A percentile compares a stretch with the other conserved stretches of the same genome.
phyloP scores from a whole-genome alignment of 2,888 invertebrate genomes.

The Rhagonycha fulva region DNA sequence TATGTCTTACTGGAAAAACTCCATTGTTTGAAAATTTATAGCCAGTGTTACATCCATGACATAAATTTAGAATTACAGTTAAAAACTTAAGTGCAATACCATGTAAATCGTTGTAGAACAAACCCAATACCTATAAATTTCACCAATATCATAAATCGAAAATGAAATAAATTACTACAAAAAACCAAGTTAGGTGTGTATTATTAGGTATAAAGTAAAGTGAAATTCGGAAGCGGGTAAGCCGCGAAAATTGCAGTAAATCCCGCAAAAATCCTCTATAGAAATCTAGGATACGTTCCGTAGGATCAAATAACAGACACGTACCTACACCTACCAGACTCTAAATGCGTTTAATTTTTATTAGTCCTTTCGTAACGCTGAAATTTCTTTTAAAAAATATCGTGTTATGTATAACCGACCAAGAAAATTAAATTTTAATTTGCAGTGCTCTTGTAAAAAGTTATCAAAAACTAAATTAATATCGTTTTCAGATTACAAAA shows the following conservation, averaged over 20 bases:
- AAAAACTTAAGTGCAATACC: not conserved
- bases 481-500: not conserved
- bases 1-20: not conserved
- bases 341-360: conserved; percentile 19
- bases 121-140: not conserved
- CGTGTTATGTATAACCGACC: not conserved
- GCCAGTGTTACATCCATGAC: not conserved
- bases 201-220: conserved; percentile 38
- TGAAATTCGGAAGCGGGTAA: conserved; percentile 43
- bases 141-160: not conserved
- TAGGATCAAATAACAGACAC: conserved; percentile 33
- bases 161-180: not conserved
- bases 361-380: not conserved
- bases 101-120: not conserved
- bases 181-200: conserved; percentile 14
- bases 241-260: conserved; percentile 45
- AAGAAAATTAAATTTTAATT: not conserved
- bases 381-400: not conserved
- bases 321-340: conserved; percentile 22
- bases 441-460: no score
- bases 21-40: not conserved
- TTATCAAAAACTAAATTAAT: not conserved
- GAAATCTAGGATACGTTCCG: conserved; percentile 41
- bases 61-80: not conserved
- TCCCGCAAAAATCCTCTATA: conserved; percentile 41